A percentile compares a stretch with the other conserved stretches of the same genome.
phyloP scores from a whole-genome alignment of 2,113 vertebrate genomes.

The Ammodytes marinus region DNA sequence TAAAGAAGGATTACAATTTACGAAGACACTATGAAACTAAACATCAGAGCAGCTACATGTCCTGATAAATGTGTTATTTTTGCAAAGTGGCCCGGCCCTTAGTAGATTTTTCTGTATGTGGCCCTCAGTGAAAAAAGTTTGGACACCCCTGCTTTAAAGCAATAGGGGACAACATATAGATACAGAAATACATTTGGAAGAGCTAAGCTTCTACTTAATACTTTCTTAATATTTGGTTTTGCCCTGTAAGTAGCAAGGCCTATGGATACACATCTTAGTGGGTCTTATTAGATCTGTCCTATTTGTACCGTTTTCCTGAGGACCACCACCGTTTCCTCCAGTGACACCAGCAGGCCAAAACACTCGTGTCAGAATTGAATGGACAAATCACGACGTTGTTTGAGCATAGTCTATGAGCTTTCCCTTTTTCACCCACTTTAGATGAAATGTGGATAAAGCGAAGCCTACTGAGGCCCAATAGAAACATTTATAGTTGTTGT shows the following conservation, averaged over 20 bases:
- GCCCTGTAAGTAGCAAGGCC: background rate
- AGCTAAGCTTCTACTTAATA: background rate
- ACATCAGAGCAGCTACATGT: too few relatives aligned
- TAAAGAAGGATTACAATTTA: too few relatives aligned
- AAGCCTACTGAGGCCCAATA: background rate
- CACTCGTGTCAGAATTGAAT: background rate
- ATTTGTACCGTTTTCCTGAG: background rate
- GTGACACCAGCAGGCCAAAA: background rate
- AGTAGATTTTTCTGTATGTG: too few relatives aligned
- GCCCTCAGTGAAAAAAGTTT: too few relatives aligned
- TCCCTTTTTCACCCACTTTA: background rate
- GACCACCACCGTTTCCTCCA: slow-evolving; percentile 5
- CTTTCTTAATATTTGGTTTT: background rate
- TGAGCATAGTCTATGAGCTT: background rate
- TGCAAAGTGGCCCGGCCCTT: too few relatives aligned
- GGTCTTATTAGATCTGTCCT: background rate
- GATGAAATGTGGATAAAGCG: background rate
- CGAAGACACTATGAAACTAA: too few relatives aligned
- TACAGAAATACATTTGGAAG: too few relatives aligned
- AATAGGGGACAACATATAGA: too few relatives aligned
- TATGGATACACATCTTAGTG: background rate
- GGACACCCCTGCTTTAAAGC: too few relatives aligned
- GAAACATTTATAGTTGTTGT: background rate
- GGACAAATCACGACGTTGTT: background rate
- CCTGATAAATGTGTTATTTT: too few relatives aligned